Base-by-base conservation (phyloP, 2,113 vertebrate genomes). In the Megaceryle torquata region DNA sequence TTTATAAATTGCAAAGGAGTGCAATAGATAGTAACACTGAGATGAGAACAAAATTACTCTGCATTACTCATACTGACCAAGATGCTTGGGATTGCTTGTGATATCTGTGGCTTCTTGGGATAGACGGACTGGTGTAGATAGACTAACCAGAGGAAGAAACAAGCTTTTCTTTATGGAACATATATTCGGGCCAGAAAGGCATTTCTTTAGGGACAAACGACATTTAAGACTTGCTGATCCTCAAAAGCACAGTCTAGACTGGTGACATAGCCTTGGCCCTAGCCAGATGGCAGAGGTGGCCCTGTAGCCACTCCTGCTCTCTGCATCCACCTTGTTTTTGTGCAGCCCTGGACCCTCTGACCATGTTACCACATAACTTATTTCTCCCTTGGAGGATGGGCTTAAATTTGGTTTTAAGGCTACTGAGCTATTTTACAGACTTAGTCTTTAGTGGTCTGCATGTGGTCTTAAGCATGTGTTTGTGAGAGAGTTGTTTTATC, bases 401-500 rank as follows among this genome's bases (percentile, higher is more conserved):
- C 20, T 82, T 68, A 24, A 59, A 54, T 69, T 31, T 68, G 39
- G 6, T 29, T 91, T 75, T 29, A 60, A 59, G 25, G 56, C 15
- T 53, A 33, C 25, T 50, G 35, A 41, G 63, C 11, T 88, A 0
- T 67, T 68, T 74, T 37, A 54, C 16, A 60, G 50, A 63, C 26
- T 28, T 43, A 25, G 33, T 77, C 56, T 64, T 82, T 44, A 71
- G 43, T 22, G 6, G 13, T 44, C 78, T 82, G 5, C 28, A 11
- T 12, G 5, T 2, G 6, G 15, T 43, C 28, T 85, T 77, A 77
- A 0, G 3, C 35, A 69, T 2, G 3, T 0, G 0, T 29, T 21
- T 59, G 29, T 14, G 54, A 88, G 39, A 59, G 29, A 59, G 29
- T 46, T 71, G 29, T 14, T 96, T 69, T 72, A 19, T 89, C 65